Base-by-base conservation (phyloP, 2,113 vertebrate genomes). In the Polyodon spathula region DNA sequence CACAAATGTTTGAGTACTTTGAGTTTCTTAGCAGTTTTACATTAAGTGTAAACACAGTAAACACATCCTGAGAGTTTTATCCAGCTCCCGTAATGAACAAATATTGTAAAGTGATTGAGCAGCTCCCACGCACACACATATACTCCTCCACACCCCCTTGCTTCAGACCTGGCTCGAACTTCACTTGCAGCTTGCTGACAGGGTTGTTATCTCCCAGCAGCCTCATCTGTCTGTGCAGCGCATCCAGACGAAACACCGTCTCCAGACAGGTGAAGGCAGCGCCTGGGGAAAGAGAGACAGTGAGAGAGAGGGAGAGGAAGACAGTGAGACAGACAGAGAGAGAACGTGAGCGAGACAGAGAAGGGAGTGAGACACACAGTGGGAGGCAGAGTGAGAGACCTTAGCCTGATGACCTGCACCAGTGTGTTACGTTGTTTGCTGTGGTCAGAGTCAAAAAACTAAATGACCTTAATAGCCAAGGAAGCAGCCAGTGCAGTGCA, bases 261-360 rank as follows among this genome's bases (percentile, higher is more conserved):
- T 98, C 95, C 76, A 98, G 78, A 68, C 94, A 97, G 1, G 95
- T 97, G 78, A 97, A 95, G 37, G 91, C 90, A 66, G 93, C 92
- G 65, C 95, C 95, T 98, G 67, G 0, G 50, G 15, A 3, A 3
- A 3, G 27, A 27, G 2, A 27, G 27, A 27, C n/a, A n/a, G n/a
- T n/a, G n/a, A n/a, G n/a, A n/a, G n/a, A n/a, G n/a, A n/a, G n/a
- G n/a, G n/a, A n/a, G 63, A 64, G 1, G 12, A 11, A 27, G 27
- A 58, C 15, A 44, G 51, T 11, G 17, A 42, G n/a, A 10, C 10
- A 63, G 7, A 46, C 37, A 10, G 54, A 50, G 48, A 10, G 12
- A n/a, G 14, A n/a, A 37, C 9, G 17, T 2, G 8, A 38, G n/a
- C n/a, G n/a, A n/a, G n/a, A n/a, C n/a, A n/a, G n/a, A n/a, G n/a